Conservation (phyloP, 2,113 vertebrate genomes). For the Rhinolophus sinicus region DNA sequence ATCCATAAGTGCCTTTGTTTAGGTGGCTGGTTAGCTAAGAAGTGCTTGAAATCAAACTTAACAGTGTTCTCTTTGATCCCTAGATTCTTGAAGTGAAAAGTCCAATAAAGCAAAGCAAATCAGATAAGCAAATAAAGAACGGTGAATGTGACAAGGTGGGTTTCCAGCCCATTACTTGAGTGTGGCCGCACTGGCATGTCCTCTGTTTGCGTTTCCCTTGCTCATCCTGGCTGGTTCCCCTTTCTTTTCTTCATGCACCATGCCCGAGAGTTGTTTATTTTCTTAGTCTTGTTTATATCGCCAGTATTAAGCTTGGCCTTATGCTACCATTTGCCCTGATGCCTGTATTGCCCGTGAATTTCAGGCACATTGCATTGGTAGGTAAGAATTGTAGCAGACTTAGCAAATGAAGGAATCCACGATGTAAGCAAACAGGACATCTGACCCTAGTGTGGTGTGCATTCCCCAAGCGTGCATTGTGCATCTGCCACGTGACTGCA, state of each 20-base stretch:
- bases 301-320: not conserved
- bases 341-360: not conserved
- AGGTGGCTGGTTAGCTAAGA: not conserved
- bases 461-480: not conserved
- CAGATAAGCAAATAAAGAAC: conserved; percentile 94
- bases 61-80: conserved; percentile 78
- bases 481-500: not conserved
- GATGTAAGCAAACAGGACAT: not conserved
- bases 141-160: conserved; percentile 97
- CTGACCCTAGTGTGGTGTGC: not conserved
- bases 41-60: conserved; percentile 60
- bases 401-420: not conserved
- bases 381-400: not conserved
- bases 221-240: not conserved
- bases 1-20: conserved; percentile 32
- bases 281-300: not conserved
- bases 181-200: not conserved
- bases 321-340: not conserved
- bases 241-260: not conserved
- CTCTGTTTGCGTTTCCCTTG: not conserved
- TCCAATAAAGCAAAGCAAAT: conserved; percentile 93
- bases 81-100: conserved; percentile 96
- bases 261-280: not conserved
- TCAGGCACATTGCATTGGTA: not conserved
- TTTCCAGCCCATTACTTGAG: not conserved